Base-by-base conservation (phyloP, 2,797 vertebrate genomes). In the Australoheros facetus region DNA sequence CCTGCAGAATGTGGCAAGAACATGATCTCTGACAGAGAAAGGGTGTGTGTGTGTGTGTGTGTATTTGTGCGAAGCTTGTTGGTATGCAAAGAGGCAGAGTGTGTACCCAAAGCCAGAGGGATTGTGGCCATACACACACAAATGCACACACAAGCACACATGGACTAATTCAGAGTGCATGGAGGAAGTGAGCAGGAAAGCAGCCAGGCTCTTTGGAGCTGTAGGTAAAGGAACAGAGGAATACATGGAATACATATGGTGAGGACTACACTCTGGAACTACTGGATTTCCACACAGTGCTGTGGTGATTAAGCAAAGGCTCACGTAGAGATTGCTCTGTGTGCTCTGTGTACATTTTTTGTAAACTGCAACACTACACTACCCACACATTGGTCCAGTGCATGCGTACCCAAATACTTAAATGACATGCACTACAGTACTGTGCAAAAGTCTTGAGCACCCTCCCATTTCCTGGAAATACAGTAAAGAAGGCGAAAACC, bases 141-240 rank as follows among this genome's bases (percentile, higher is more conserved):
- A 42, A 39, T 11, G 10, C 56, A 5, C 48, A 30, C 32, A 26
- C 58, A 54, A 19, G 54, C 37, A 55, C 48, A 71, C 14, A 45
- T 42, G 1, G 12, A 30, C 78, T 87, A 88, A 94, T 85, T 91
- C 89, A 87, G 55, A 87, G 82, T 73, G 82, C 75, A 83, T 80
- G 73, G 69, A 85, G 77, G 73, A 79, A 85, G 79, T 74, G 62
- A 83, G 81, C 88, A 81, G 59, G 55, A 77, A 85, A 83, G 75
- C 71, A 75, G 81, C 57, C 48, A 71, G 32, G 77, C 78, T 84
- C 84, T 77, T 85, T 77, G 75, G 42, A 85, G 72, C 86, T 80
- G 62, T 53, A 82, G 74, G 79, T 80, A 75, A 82, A 51, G 56
- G 77, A 82, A 75, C 78, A 73, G 30, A 64, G 39, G 5, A 56